A percentile compares a stretch with the other conserved stretches of the same genome.
Conservation (phyloP, 2,797 vertebrate genomes). For the Adrianichthys oophorus region DNA sequence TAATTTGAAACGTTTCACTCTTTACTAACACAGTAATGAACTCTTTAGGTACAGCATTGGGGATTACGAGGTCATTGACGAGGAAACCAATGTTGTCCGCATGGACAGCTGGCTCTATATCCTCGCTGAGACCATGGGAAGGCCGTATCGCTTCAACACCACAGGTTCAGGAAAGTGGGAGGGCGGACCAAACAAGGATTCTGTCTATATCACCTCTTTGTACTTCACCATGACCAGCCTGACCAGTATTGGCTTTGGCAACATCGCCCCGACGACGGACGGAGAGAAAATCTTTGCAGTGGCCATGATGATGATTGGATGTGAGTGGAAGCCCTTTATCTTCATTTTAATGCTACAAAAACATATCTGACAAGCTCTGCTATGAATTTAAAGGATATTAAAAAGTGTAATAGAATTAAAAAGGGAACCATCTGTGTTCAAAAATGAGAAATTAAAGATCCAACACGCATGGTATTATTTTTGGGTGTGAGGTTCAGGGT, state of each 20-base stretch:
- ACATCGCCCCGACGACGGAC: slow-evolving; percentile 96
- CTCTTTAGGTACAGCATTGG: slow-evolving; percentile 90
- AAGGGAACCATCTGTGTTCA: slow-evolving; percentile 19
- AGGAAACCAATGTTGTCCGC: slow-evolving; percentile 90
- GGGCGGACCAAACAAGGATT: slow-evolving; percentile 95
- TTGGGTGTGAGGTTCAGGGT: slow-evolving; percentile 7
- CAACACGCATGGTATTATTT: slow-evolving; percentile 7
- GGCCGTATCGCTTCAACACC: slow-evolving; percentile 91
- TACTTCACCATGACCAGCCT: slow-evolving; percentile 99
- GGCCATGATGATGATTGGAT: slow-evolving; percentile 99
- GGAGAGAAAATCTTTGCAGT: slow-evolving; percentile 99
- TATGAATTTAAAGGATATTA: slow-evolving; percentile 43
- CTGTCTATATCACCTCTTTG: slow-evolving; percentile 95
- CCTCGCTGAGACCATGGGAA: slow-evolving; percentile 88
- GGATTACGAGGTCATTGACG: slow-evolving; percentile 98
- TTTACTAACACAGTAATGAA: not conserved
- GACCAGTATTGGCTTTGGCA: slow-evolving; percentile 97
- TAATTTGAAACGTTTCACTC: no score
- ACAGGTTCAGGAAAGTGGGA: slow-evolving; percentile 94
- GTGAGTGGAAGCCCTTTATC: slow-evolving; percentile 81
- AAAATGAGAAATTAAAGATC: slow-evolving; percentile 29
- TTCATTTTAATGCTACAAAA: slow-evolving; percentile 15
- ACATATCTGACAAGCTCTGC: slow-evolving; percentile 31
- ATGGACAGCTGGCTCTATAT: slow-evolving; percentile 96
- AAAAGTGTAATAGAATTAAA: slow-evolving; percentile 44